A percentile compares a stretch with the other conserved stretches of the same genome.
Evolutionary conservation across 2,113 vertebrate species (phyloP).

Genomic region (Ailuropoda melanoleuca): DNA sequence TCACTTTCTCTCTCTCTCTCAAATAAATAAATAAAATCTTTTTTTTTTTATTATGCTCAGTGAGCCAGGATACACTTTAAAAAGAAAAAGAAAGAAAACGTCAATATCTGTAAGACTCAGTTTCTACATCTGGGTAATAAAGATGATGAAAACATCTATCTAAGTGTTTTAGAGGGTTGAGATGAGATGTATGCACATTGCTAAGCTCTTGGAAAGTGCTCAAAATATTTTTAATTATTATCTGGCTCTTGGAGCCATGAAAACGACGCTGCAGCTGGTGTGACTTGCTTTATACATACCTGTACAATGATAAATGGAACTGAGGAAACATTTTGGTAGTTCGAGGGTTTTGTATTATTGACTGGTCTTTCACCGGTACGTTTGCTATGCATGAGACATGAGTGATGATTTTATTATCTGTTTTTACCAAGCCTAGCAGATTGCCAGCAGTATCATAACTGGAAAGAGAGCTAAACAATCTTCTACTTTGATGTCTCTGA

Average conservation of each 20-base stretch:
- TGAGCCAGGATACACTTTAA: too few species aligned
- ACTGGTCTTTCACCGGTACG: neutral
- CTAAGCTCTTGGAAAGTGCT: too few species aligned
- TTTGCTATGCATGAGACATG: neutral
- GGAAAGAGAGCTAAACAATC: neutral
- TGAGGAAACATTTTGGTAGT: neutral
- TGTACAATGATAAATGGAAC: neutral
- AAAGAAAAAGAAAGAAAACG: too few species aligned
- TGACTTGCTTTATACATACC: neutral
- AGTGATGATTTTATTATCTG: neutral
- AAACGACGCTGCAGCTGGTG: neutral
- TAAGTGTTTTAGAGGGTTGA: neutral
- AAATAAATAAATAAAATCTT: too few species aligned
- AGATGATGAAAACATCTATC: neutral
- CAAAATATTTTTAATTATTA: neutral
- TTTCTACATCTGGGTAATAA: neutral
- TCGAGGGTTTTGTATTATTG: neutral
- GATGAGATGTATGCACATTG: neutral
- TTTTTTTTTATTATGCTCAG: too few species aligned
- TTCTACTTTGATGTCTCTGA: neutral
- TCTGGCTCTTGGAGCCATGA: neutral
- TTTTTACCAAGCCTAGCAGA: neutral
- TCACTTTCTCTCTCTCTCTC: too few species aligned
- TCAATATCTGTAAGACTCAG: neutral
- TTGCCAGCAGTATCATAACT: neutral